Conservation (phyloP, 2,888 invertebrate species). For the Lamellibrachia columna region DNA sequence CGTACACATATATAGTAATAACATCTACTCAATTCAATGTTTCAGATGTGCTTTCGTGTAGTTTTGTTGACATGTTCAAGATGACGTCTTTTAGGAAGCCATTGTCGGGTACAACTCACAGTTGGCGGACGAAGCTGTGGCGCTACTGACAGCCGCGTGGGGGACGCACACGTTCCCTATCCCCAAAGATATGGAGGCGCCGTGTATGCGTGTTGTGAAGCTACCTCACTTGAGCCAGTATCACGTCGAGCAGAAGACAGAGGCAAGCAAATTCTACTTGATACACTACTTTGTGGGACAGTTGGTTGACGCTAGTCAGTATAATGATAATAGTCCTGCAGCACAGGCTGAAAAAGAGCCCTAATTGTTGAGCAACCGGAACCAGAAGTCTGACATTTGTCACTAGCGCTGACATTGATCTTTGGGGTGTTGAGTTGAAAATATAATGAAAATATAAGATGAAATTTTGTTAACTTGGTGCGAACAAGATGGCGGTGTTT, state of each 20-base stretch:
- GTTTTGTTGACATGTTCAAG: not conserved
- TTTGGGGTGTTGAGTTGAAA: no score
- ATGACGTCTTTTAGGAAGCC: constrained; percentile 28
- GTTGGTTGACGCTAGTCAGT: not conserved
- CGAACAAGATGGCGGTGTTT: no score
- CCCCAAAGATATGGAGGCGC: constrained; percentile 48
- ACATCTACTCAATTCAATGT: not conserved
- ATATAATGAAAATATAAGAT: no score
- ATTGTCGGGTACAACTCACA: constrained; percentile 36
- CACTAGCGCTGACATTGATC: no score
- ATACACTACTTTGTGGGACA: not conserved
- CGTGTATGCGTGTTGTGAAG: constrained; percentile 45
- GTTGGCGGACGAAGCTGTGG: constrained; percentile 42
- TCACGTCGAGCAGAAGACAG: not conserved
- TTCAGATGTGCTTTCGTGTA: not conserved
- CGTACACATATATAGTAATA: no score
- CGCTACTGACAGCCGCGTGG: constrained; percentile 41
- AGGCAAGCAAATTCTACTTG: not conserved
- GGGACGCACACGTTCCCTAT: constrained; percentile 41
- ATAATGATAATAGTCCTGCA: no score
- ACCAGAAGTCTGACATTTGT: no score
- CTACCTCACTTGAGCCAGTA: constrained; percentile 40
- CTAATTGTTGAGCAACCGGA: no score
- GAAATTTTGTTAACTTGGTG: no score
- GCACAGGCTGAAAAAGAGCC: no score